Conservation (phyloP, 2,888 invertebrate species). For the Drosophila neotestacea region DNA sequence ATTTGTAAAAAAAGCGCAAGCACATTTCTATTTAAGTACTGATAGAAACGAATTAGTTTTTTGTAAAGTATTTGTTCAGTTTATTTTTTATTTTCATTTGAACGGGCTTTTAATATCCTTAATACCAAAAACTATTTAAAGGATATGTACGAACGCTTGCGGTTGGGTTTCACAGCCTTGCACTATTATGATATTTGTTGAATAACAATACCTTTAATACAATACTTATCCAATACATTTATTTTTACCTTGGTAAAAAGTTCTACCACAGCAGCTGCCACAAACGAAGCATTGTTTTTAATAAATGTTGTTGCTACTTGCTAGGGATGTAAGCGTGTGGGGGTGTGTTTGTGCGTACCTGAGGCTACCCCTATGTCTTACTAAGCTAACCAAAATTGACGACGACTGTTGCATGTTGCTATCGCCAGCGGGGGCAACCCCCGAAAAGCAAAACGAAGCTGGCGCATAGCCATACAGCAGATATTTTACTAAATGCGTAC, state of each 20-base stretch:
- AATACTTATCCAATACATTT: conserved; percentile 36
- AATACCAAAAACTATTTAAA: conserved; percentile 3
- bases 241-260: conserved; percentile 44
- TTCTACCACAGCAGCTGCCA: conserved; percentile 18
- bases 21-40: too few species aligned
- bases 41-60: too few species aligned
- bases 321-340: conserved; percentile 10
- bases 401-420: conserved; percentile 59
- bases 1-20: too few species aligned
- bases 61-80: too few species aligned
- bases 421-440: conserved; percentile 30
- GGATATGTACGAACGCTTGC: conserved; percentile 60
- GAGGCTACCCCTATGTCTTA: conserved; percentile 37
- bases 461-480: conserved; percentile 45
- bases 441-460: conserved; percentile 24
- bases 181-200: conserved; percentile 62
- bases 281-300: conserved; percentile 47
- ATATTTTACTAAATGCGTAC: conserved; percentile 53
- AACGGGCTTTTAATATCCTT: too few species aligned
- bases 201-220: conserved; percentile 9
- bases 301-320: conserved; percentile 51
- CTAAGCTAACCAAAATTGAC: conserved; percentile 38
- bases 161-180: conserved; percentile 59
- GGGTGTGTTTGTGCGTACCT: conserved; percentile 30
- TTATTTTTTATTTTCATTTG: too few species aligned